Conservation (phyloP, 2,888 invertebrate species). For the Philaethria dido region DNA sequence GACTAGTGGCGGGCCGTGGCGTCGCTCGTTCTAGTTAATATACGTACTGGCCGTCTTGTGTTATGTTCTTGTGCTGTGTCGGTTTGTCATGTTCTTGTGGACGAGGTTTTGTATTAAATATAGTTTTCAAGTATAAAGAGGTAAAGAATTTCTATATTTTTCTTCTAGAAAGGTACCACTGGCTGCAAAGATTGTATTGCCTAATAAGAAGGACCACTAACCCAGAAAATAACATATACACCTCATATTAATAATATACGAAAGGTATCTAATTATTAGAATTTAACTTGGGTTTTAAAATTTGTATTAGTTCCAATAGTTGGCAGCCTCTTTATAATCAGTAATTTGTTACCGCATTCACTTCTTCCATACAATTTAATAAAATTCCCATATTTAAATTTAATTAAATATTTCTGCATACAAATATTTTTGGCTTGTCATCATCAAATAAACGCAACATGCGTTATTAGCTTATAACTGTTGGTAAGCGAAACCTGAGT, state of each 20-base stretch:
- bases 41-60: background rate
- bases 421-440: background rate
- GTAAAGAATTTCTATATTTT: too few relatives aligned
- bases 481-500: constrained; percentile 21
- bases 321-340: too few relatives aligned
- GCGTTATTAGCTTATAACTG: background rate
- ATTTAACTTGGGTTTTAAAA: too few relatives aligned
- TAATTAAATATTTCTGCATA: background rate
- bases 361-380: background rate
- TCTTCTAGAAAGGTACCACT: too few relatives aligned
- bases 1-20: constrained; percentile 16
- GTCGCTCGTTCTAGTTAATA: background rate
- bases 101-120: background rate
- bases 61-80: background rate
- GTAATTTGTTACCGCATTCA: background rate
- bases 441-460: background rate
- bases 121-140: too few relatives aligned
- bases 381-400: too few relatives aligned
- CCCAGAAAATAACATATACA: too few relatives aligned
- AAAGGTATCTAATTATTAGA: too few relatives aligned
- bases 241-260: too few relatives aligned
- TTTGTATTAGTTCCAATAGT: too few relatives aligned
- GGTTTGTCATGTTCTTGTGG: background rate
- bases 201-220: too few relatives aligned
- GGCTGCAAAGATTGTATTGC: too few relatives aligned